Base-by-base conservation (phyloP, 2,113 vertebrate genomes). In the Leucopsar rothschildi region DNA sequence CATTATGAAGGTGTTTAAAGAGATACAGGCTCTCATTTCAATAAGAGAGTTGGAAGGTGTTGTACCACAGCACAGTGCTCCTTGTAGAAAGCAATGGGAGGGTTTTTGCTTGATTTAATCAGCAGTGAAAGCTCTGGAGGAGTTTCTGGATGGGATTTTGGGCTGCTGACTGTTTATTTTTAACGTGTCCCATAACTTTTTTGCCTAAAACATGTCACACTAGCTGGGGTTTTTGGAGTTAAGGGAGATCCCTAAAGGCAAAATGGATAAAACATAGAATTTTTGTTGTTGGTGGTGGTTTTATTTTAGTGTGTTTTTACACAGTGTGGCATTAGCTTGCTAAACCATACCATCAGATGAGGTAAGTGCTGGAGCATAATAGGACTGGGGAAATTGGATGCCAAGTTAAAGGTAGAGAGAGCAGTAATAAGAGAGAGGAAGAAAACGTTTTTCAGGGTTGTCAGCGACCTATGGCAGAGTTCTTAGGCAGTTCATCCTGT, bases 391-490 rank as follows among this genome's bases (percentile, higher is more conserved):
- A 66, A 80, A 52, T 4, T 44, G 39, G 20, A 27, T 64, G 35
- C n/a, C 42, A 22, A 40, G 21, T 75, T 49, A 71, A 69, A 2
- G 2, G 50, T 53, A 79, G 65, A 63, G 45, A 52, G 39, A 27
- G 5, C 52, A 44, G 35, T 76, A 66, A 11, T 45, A 35, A 61
- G 29, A 69, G 33, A 85, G 53, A 57, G 55, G 35, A 76, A 72
- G 50, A 42, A 80, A 65, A 39, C 1, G 1, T 44, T 37, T 63
- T 64, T 77, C 1, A 1, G 28, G 25, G 31, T 21, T 85, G 49
- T 85, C 25, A 5, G 23, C 0, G 0, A 28, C 27, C 1, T 1
- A 9, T 0, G 0, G 42, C 61, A 56, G 70, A 85, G 55, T 69
- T 70, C 9, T 8, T 57, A 61, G 59, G 37, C 64, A 59, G 60